Conservation (phyloP, 92 coral and sea anemone species). For the Ricordea florida region DNA sequence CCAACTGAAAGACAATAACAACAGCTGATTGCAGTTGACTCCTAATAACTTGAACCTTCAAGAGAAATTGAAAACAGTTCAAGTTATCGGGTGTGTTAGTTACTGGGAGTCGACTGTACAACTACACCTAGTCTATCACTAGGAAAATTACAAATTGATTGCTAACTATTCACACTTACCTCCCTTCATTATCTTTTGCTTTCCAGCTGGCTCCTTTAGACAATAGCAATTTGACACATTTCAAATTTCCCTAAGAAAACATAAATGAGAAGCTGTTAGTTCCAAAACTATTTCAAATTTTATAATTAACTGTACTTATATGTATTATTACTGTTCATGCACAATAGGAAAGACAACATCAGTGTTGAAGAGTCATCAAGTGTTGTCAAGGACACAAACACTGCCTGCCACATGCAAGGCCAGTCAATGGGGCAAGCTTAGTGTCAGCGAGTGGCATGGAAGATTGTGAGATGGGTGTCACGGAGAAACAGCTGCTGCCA, state of each 20-base stretch:
- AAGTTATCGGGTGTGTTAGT: not conserved
- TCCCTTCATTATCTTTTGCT: slow-evolving; percentile 74
- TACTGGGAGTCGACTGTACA: not conserved
- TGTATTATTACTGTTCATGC: not conserved
- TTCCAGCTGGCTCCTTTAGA: slow-evolving; percentile 88
- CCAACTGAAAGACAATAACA: too few species aligned
- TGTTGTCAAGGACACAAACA: too few species aligned
- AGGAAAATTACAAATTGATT: too few species aligned
- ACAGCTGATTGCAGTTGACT: too few species aligned
- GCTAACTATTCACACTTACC: slow-evolving; percentile 28
- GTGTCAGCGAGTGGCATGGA: not conserved
- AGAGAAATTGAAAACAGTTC: too few species aligned
- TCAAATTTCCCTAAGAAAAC: slow-evolving; percentile 66
- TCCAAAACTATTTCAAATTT: not conserved
- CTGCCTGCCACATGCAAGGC: too few species aligned
- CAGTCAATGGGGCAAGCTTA: too few species aligned
- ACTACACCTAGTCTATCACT: too few species aligned
- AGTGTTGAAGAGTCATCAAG: too few species aligned
- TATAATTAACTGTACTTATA: too few species aligned
- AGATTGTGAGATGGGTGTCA: not conserved
- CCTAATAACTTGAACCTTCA: too few species aligned
- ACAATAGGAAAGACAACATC: not conserved
- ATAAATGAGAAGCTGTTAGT: not conserved
- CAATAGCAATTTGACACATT: slow-evolving; percentile 84
- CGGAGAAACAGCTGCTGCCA: not conserved